Base-by-base conservation (phyloP, 2,888 invertebrate genomes). In the Entomobrya proxima region DNA sequence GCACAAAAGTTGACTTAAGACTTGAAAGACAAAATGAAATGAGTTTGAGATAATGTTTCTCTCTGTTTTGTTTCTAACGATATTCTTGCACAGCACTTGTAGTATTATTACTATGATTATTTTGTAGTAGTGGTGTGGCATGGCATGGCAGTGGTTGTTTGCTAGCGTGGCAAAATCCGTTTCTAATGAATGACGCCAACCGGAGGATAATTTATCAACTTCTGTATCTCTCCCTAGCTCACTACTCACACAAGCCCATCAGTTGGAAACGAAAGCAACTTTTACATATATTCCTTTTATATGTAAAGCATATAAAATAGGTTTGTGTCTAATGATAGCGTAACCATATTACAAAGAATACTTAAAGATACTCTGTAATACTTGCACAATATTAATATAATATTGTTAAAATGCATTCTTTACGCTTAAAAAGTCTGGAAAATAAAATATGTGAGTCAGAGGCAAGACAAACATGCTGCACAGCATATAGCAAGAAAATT, bases 131-230 rank as follows among this genome's bases (percentile, higher is more conserved):
- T 44, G 58, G 18, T 67, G 50, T 52, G 61, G 35, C 58, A 27
- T 27, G 32, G 78, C 69, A 69, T 37, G 55, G 78, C 67, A 44
- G 81, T 82, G 77, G 77, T 67, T 74, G 75, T 64, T 67, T 84
- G 77, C 84, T 82, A 85, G 89, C 88, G 88, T 88, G 88, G 89
- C 90, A 89, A 89, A 89, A 90, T 90, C 88, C 89, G 85, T 87
- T 88, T 89, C 87, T 90, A 90, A 89, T 90, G 90, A 89, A 89
- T 89, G 90, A 90, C 90, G 89, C 89, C 89, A 88, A 87, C 78
- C 88, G 86, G 76, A 90, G 87, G 87, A 89, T 89, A 89, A 90
- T 90, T 90, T 90, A 90, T 90, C 90, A 85, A 85, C 75, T 80
- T 85, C 79, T 83, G 15, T 84, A 72, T 79, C 47, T 78, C 30